phyloP scores from a whole-genome alignment of 2,888 invertebrate genomes.

The Pilophorus perplexus region DNA sequence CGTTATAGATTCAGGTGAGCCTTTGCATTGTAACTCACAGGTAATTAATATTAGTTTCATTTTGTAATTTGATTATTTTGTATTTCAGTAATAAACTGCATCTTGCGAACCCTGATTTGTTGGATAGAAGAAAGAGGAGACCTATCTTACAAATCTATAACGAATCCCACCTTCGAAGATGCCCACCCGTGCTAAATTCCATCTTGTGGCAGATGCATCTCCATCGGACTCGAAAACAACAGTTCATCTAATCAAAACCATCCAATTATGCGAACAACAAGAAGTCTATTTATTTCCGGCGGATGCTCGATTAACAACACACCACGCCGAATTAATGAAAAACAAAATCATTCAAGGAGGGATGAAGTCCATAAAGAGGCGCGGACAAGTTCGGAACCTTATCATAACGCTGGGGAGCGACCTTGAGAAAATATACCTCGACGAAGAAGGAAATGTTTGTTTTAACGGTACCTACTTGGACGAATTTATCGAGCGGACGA shows the following conservation, averaged over 20 bases:
- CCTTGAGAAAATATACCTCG: constrained; percentile 18
- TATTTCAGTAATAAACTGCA: too few relatives aligned
- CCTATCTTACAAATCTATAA: constrained; percentile 3
- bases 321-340: constrained; percentile 2
- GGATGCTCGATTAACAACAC: neutral
- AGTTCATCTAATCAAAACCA: constrained; percentile 17
- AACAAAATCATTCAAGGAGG: constrained; percentile 16
- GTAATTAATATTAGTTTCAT: too few relatives aligned
- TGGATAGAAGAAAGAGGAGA: too few relatives aligned
- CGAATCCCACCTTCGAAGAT: constrained; percentile 7
- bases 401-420: constrained; percentile 8
- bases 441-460: constrained; percentile 19
- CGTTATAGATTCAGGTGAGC: too few relatives aligned
- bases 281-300: constrained; percentile 10
- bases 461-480: too few relatives aligned
- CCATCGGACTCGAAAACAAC: too few relatives aligned
- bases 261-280: constrained; percentile 9
- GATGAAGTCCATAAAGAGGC: constrained; percentile 12
- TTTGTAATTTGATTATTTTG: too few relatives aligned
- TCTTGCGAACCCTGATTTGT: too few relatives aligned
- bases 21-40: too few relatives aligned
- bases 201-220: constrained; percentile 12
- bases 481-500: neutral
- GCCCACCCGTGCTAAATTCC: constrained; percentile 10
- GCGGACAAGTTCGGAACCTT: constrained; percentile 10